These are phyloP conservation scores for Smittia aterrima DNA, from an alignment of 2,888 invertebrate genomes.

Conservation along the genomic window DNA sequence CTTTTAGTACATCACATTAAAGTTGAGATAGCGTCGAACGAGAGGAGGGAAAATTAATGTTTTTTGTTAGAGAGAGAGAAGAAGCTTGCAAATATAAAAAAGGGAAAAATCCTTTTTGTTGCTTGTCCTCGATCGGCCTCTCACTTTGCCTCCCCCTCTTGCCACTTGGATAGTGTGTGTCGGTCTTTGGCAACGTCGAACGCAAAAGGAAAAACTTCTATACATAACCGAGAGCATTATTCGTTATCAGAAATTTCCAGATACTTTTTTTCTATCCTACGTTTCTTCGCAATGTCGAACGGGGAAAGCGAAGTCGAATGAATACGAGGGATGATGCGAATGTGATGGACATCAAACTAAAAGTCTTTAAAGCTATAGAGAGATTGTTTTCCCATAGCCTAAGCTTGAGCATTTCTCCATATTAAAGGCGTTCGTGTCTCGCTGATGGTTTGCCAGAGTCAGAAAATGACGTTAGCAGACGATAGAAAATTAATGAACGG, in stretches of 20 bases:
- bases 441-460: too few species aligned
- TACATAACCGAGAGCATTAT: conserved; percentile 39
- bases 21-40: conserved; percentile 26
- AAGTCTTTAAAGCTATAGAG: not conserved
- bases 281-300: conserved; percentile 11
- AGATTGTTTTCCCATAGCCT: not conserved
- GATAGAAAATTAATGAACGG: too few species aligned
- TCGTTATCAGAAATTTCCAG: conserved; percentile 41
- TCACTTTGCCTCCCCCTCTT: not conserved
- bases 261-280: conserved; percentile 29
- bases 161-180: not conserved
- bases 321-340: not conserved
- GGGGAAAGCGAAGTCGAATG: not conserved
- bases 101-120: conserved; percentile 25
- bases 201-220: conserved; percentile 34
- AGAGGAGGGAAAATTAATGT: conserved; percentile 35
- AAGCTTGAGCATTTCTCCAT: not conserved
- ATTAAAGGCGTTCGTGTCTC: not conserved
- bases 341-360: not conserved
- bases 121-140: conserved; percentile 11
- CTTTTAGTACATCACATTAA: conserved; percentile 37
- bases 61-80: not conserved
- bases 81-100: conserved; percentile 28
- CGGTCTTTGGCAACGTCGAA: conserved; percentile 5
- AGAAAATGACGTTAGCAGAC: too few species aligned